Evolutionary conservation across 1,140 invertebrate genomes (phyloP), one percentile per base, ranked within the genome.

Genomic region (Lucilia cuprina): DNA sequence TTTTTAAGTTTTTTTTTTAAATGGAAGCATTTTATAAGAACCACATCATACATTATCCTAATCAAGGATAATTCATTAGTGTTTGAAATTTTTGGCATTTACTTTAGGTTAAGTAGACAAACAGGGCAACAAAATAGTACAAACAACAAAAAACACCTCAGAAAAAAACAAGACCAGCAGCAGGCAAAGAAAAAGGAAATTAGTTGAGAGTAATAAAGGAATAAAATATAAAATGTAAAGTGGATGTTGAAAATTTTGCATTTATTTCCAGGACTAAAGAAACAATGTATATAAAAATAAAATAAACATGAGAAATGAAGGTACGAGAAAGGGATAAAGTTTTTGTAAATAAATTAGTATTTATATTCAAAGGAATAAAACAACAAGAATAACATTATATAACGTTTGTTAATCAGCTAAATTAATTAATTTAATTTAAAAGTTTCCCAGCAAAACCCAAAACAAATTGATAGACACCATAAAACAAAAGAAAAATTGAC

Each of bases 11-110:
- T 30, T 30, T 30, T n/a, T 78, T 80, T 50, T 50, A 80, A 80
- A 49, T 65, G 70, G 41, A 82, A 84, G 49, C 70, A 82, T 82
- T 80, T 80, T 83, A 74, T 41, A 83, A 83, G 82, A 90, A 90
- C 89, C 89, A 90, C 89, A 90, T 90, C 89, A 90, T 90, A 90
- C 89, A 90, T 90, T 90, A 90, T 90, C 89, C 88, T 90, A 90
- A 90, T 90, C 90, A 90, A 90, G 88, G 89, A 90, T 90, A 90
- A 90, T 90, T 90, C 89, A 90, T 90, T 90, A 90, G 89, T 89
- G 86, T 88, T 88, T 90, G 80, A 90, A 90, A 88, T 90, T 90
- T 90, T 86, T 88, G 87, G 89, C 74, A 83, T 85, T 85, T 80
- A 83, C 82, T 80, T 80, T 49, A 49, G 77, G 77, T 80, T 80